Evolutionary conservation across 2,113 vertebrate species (phyloP), one percentile per base, ranked within the genome.

Genomic region (Centrocercus urophasianus): DNA sequence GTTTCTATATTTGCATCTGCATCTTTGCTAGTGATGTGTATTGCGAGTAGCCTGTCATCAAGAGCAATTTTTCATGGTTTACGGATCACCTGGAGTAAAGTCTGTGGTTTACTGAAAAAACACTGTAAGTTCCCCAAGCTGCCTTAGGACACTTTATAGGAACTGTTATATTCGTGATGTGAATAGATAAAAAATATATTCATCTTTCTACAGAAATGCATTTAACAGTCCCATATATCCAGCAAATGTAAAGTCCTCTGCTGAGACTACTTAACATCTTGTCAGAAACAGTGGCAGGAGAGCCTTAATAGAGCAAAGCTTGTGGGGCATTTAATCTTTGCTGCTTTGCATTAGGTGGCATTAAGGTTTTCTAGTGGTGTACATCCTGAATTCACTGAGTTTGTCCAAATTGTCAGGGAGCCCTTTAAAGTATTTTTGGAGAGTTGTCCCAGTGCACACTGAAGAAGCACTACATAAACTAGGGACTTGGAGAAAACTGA

Each of bases 1-100:
- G 75, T 86, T 76, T 60, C 89, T 80, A 64, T 86, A 76, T 80
- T 83, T 88, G 71, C 77, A 61, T 88, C 56, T 80, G 47, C 25
- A 34, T 79, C 47, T 57, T 20, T 76, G 69, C 56, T 85, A 60
- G 24, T 66, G 84, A 61, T 63, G 42, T 10, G 50, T 61, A 50
- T 42, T 81, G 32, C 32, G 69, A 85, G 57, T 32, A 74, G 45
- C 38, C 42, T 89, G 67, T 71, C 48, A 74, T 47, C 52, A 36
- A 27, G 64, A 70, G 13, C 78, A 30, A 22, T 83, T 92, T 50
- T 90, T 78, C 52, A 50, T 61, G 60, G 32, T 86, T 94, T 50
- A 45, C 27, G 83, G 80, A 81, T 85, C 74, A 90, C 61, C 73
- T 36, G 42, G 70, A 32, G 57, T 71, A 71, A 77, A 32, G 27